Conservation (phyloP, 2,888 invertebrate genomes). For the Rotaria macrura region DNA sequence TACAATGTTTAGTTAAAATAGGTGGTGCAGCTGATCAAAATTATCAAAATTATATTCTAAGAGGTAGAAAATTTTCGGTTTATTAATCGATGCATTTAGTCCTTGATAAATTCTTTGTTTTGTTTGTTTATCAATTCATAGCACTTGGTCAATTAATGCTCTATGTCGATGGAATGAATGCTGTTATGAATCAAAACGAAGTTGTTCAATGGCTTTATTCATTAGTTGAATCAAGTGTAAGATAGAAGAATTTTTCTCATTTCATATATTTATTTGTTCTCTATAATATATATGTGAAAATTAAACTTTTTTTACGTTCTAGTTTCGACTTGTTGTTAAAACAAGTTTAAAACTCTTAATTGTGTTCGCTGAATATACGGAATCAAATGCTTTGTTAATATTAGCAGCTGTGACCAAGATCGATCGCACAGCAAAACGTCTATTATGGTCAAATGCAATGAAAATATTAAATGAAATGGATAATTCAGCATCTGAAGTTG, state of each 20-base stretch:
- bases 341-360: slow-evolving; percentile 87
- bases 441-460: slow-evolving; percentile 69
- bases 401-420: slow-evolving; percentile 77
- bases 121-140: slow-evolving; percentile 42
- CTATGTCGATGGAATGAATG: slow-evolving; percentile 99
- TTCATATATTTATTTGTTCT: no score
- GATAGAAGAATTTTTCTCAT: background rate
- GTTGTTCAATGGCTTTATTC: slow-evolving; percentile 96
- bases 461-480: slow-evolving; percentile 61
- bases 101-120: no score
- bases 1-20: slow-evolving; percentile 91
- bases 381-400: slow-evolving; percentile 78
- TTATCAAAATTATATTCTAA: slow-evolving; percentile 92
- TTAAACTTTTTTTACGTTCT: slow-evolving; percentile 38
- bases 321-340: slow-evolving; percentile 88
- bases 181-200: slow-evolving; percentile 86
- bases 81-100: no score
- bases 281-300: no score
- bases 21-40: slow-evolving; percentile 84
- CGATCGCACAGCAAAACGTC: slow-evolving; percentile 6
- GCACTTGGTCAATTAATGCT: slow-evolving; percentile 81
- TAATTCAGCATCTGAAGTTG: slow-evolving; percentile 21
- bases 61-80: slow-evolving; percentile 60
- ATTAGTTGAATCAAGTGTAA: slow-evolving; percentile 54
- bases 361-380: slow-evolving; percentile 95